Conservation (phyloP, 2,888 invertebrate genomes). For the Iphiclides podalirius region DNA sequence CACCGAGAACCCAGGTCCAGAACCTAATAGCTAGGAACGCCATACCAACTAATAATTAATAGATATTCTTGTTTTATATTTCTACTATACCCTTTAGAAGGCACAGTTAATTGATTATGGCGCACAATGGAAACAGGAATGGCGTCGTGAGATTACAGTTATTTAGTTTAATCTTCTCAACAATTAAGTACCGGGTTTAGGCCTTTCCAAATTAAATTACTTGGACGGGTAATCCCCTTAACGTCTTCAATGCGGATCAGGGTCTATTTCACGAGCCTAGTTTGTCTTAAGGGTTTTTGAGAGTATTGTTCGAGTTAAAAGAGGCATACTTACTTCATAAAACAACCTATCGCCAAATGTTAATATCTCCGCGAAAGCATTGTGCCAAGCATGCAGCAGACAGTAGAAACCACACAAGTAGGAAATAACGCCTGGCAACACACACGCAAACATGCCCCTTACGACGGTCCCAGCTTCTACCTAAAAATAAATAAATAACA, state of each 20-base stretch:
- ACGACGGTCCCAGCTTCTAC: constrained; percentile 70
- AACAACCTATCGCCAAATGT: constrained; percentile 91
- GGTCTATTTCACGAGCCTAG: constrained; percentile 8
- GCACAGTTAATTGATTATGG: constrained; percentile 2
- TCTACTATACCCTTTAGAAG: too few species aligned
- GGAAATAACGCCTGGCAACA: constrained; percentile 86
- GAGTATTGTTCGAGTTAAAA: neutral
- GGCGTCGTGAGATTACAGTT: constrained; percentile 19
- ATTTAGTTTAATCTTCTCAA: constrained; percentile 15
- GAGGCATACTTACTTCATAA: constrained; percentile 53
- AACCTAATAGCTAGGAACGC: too few species aligned
- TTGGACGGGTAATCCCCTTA: constrained; percentile 19
- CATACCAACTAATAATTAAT: too few species aligned
- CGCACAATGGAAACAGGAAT: constrained; percentile 9
- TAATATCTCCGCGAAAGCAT: constrained; percentile 93
- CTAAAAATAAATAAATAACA: constrained; percentile 5
- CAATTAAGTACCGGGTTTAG: constrained; percentile 18
- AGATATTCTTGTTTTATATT: too few species aligned
- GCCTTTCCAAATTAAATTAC: constrained; percentile 22
- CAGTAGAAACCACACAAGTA: constrained; percentile 91
- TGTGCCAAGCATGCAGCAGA: constrained; percentile 94
- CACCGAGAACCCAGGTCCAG: too few species aligned
- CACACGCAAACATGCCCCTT: constrained; percentile 84
- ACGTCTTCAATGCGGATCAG: constrained; percentile 11
- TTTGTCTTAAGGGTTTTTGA: constrained; percentile 6